Base-by-base conservation (phyloP, 2,888 invertebrate species). In the Amphipyra berbera region DNA sequence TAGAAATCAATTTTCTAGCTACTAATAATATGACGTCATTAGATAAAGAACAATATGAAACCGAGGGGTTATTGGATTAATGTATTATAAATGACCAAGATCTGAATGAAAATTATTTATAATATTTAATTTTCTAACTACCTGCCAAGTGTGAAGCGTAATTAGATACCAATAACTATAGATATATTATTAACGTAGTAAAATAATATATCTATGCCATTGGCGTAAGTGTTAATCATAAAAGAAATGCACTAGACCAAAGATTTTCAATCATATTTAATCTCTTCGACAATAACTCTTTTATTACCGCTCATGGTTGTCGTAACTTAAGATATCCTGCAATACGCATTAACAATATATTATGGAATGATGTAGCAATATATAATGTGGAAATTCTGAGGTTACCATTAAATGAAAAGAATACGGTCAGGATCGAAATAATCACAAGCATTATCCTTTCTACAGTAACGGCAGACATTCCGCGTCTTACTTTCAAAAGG, bases 401-500 rank as follows among this genome's bases (percentile, higher is more conserved):
- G 0, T 37, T 12, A 30, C 7, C 6, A 12, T 38, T 38, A 21
- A 14, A 4, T 15, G 33, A 14, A 8, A 38, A 14, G 6, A 56
- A 63, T 44, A 35, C 21, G 37, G 13, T 40, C 54, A 55, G 37
- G 48, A 60, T 49, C 27, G 37, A 38, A 37, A 55, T 12, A 46
- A 35, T 12, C 12, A 27, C 47, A 13, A 5, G 4, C 40, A 38
- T 35, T 47, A 38, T 67, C 55, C 55, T 56, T 67, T 73, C 35
- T 53, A 45, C 10, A 45, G 10, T 14, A 46, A 21, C 53, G 73
- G 56, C 68, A 67, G 41, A 67, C 60, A 73, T 69, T 73, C 55
- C 55, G 45, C 41, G 41, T 38, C 13, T 56, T 56, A 60, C 73
- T 69, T 73, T 73, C 73, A 69, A 73, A 73, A 73, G 68, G 52